Evolutionary conservation across 2,888 invertebrate species (phyloP), one percentile per base, ranked within the genome.

Genomic region (Philopedon plagiatum): DNA sequence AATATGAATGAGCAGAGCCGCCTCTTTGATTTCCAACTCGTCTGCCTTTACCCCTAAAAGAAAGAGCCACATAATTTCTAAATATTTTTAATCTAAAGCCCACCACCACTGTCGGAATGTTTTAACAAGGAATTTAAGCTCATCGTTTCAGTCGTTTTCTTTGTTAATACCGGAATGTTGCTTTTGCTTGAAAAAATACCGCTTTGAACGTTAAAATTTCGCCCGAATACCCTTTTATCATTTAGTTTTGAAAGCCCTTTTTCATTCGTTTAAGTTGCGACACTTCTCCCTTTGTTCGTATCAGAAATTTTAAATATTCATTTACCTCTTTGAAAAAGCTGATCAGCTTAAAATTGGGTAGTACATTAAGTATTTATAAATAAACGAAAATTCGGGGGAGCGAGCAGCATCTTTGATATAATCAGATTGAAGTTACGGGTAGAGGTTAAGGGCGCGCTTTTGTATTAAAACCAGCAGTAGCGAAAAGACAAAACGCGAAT

Each of bases 281-380:
- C 46, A 46, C 21, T 46, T 46, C 49, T 2, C 23, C n/a, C 46
- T 11, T 46, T 46, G 21, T 21, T n/a, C 49, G 13, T 51, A 51
- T 51, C 26, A 26, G 26, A 51, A 26, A 51, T 51, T 51, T 51
- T 51, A 51, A 51, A 51, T 26, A 51, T 51, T 51, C 15, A 49
- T 21, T 49, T 49, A 51, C 26, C 13, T 51, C 49, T 51, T 51
- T 51, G 15, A 51, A 13, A 13, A 51, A 51, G 5, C 26, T n/a
- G 46, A 26, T 51, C 49, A 8, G 46, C n/a, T 46, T 46, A 21
- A 23, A 21, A 46, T 21, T 1, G 11, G 9, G 19, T 11, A 8
- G 19, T 1, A 8, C 19, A 9, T 44, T 44, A 19, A 44, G 19
- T 9, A 44, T 44, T 44, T 44, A 44, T 44, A 44, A 19, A 18